A percentile compares a stretch with the other conserved stretches of the same genome.
Evolutionary conservation across 2,113 vertebrate genomes (phyloP).

Genomic region (Pandion haliaetus): DNA sequence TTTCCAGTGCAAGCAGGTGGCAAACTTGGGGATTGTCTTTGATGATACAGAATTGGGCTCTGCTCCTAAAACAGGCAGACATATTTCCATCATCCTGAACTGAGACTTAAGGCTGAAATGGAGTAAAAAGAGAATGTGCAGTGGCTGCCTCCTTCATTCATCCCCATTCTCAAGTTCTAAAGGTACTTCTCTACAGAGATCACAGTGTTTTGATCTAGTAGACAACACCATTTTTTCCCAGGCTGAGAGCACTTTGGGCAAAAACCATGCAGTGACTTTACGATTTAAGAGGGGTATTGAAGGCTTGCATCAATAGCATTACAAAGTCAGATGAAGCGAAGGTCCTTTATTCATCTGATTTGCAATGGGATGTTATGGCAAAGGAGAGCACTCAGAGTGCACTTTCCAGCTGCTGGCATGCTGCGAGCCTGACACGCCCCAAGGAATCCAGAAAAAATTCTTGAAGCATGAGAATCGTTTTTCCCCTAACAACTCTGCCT

Average conservation of each 20-base stretch:
- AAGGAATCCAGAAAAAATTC: constrained; percentile 45
- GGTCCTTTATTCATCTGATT: neutral
- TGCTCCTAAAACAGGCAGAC: neutral
- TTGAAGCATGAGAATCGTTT: neutral
- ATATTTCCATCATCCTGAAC: neutral
- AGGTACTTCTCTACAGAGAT: neutral
- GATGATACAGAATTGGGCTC: neutral
- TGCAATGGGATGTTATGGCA: neutral
- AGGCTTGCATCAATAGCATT: neutral
- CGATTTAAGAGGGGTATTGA: neutral
- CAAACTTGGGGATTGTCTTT: neutral
- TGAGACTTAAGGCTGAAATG: neutral
- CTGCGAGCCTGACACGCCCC: neutral
- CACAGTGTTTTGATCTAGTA: neutral
- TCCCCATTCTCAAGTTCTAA: neutral
- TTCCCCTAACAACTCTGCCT: neutral
- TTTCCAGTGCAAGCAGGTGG: neutral
- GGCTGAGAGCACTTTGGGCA: neutral
- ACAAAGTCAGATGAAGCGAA: neutral
- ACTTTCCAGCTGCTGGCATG: constrained; percentile 1
- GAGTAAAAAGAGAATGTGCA: neutral
- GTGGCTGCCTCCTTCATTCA: neutral
- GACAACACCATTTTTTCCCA: neutral
- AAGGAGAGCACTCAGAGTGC: neutral
- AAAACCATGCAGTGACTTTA: neutral